Base-by-base conservation (phyloP, 2,888 invertebrate genomes). In the Machimus rusticus region DNA sequence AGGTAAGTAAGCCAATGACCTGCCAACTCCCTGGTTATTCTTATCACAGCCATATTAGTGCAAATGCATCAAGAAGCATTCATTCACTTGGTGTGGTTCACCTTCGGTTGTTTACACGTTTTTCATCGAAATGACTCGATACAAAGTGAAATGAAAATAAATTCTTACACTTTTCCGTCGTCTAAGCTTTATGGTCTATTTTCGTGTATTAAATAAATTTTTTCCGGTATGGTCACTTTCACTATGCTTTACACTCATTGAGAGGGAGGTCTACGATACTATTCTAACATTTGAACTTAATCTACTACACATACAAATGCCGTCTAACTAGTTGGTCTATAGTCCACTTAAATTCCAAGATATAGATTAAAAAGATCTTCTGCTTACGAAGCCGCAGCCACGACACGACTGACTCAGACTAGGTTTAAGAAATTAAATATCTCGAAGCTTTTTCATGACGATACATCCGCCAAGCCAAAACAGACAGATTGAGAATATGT, bases 1-100 rank as follows among this genome's bases (percentile, higher is more conserved):
- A 43, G 39, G 39, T 39, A 78, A 78, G 12, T 43, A 78, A 78
- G 78, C 39, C 78, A 78, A 78, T 78, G 78, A 78, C 78, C 78
- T 43, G 78, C 1, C 43, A 8, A 34, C 14, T 19, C 39, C 8
- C 37, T 43, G 43, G 39, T 5, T 37, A 43, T 39, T 37, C 39
- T 39, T 76, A 39, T 76, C 76, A 76, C 76, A 34, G 37, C 76
- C 34, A 76, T n/a, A n/a, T 34, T 16, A 37, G 46, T 39, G 19
- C 19, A 78, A 39, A 78, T 23, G 39, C 37, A 43, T 43, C 19
- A 23, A 34, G 5, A 12, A 78, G 23, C 78, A 43, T 78, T 78
- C 78, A 78, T 19, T 77, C 76, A 76, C 76, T 77, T 39, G 2
- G 31, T 76, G 31, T 76, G 31, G 77, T 39, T 78, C 78, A 78